These are phyloP conservation scores for Benthosema pterotum DNA, from an alignment of 2,797 vertebrate species.

Conservation along the genomic window DNA sequence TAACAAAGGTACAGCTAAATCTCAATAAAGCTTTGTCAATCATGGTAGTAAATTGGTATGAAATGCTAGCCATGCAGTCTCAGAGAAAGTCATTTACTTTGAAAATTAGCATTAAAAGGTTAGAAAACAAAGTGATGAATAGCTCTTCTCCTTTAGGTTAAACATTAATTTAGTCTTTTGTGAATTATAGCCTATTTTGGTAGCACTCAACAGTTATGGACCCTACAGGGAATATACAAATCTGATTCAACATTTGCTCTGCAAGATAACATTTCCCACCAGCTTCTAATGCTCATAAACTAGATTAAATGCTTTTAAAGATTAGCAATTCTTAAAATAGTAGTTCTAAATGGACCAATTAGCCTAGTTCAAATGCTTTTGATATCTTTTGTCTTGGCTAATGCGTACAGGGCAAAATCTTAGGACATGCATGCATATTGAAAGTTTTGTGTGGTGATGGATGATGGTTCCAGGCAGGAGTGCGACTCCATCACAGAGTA, in stretches of 20 bases:
- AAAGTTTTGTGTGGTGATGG: slow-evolving; percentile 22
- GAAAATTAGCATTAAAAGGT: background rate
- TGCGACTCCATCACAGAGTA: slow-evolving; percentile 37
- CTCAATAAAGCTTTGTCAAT: background rate
- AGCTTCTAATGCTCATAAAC: no score
- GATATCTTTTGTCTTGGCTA: background rate
- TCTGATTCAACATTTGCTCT: background rate
- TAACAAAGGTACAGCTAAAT: background rate
- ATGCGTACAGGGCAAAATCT: background rate
- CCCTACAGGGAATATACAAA: background rate
- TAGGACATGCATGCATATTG: background rate
- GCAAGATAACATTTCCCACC: background rate
- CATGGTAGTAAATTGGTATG: background rate
- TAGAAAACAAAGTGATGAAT: background rate
- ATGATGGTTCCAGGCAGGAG: slow-evolving; percentile 10
- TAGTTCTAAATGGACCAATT: background rate
- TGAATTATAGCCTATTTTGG: background rate
- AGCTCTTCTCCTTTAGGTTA: background rate
- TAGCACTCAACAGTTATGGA: background rate
- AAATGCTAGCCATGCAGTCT: background rate
- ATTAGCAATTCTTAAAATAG: background rate
- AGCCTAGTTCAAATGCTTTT: background rate
- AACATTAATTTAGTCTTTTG: background rate
- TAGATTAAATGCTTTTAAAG: background rate
- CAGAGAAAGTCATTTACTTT: background rate